These are phyloP conservation scores for Abramis brama DNA, from an alignment of 2,113 vertebrate genomes.

Conservation along the genomic window DNA sequence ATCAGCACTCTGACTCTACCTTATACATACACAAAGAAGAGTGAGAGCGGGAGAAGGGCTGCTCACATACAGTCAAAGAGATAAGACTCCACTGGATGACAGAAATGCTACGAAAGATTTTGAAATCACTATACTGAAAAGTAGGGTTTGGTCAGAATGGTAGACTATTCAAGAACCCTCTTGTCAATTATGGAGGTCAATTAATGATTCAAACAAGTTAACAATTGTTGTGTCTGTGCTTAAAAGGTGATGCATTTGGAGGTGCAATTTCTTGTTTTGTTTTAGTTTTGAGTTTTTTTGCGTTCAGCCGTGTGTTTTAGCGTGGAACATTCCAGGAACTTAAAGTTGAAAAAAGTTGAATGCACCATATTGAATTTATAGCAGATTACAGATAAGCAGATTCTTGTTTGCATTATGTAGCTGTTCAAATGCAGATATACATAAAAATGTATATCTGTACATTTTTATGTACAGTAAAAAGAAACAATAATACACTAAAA, in stretches of 20 bases:
- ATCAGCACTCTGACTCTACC: constrained; percentile 77
- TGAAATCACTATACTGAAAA: neutral
- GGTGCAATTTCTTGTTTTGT: neutral
- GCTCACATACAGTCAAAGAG: constrained; percentile 35
- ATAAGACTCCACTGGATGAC: constrained; percentile 42
- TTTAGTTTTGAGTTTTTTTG: too few relatives aligned
- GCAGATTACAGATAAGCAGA: neutral
- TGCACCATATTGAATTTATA: neutral
- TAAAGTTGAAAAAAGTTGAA: neutral
- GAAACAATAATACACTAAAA: too few relatives aligned
- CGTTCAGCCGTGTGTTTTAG: too few relatives aligned
- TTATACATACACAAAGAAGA: constrained; percentile 75
- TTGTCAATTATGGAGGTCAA: neutral
- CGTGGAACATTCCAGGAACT: neutral
- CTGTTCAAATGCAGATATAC: too few relatives aligned
- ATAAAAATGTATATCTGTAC: too few relatives aligned
- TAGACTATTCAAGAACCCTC: neutral
- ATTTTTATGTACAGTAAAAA: too few relatives aligned
- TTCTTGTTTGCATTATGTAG: neutral
- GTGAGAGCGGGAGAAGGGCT: constrained; percentile 19
- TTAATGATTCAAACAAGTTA: neutral
- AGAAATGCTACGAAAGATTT: constrained; percentile 29
- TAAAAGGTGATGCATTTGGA: neutral
- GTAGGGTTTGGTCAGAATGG: neutral
- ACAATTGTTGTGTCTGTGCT: neutral